Conservation (phyloP, 2,797 vertebrate genomes). For the Pogonophryne albipinna region DNA sequence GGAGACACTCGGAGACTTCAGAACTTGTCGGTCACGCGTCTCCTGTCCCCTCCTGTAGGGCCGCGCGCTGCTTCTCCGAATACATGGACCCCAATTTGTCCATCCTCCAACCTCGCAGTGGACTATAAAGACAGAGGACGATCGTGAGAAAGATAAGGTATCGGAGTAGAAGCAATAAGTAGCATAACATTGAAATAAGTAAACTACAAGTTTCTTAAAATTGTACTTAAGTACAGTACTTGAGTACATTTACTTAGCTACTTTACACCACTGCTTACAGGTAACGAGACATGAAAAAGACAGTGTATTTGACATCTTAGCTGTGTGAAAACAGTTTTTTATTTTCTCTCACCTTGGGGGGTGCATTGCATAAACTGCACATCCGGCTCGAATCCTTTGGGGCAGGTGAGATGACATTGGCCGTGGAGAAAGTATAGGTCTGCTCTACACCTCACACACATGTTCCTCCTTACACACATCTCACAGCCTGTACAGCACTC, state of each 20-base stretch:
- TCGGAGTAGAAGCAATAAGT: no score
- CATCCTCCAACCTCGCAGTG: conserved; percentile 69
- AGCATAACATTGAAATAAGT: no score
- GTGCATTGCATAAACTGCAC: conserved; percentile 90
- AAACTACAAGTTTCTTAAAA: no score
- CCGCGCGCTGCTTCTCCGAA: conserved; percentile 26
- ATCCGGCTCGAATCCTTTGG: conserved; percentile 87
- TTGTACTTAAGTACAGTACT: no score
- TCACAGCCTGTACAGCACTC: conserved; percentile 92
- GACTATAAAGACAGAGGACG: conserved; percentile 40
- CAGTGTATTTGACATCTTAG: neutral
- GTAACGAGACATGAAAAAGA: neutral
- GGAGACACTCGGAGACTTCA: conserved; percentile 4
- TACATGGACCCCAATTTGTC: conserved; percentile 60
- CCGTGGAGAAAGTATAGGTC: conserved; percentile 88
- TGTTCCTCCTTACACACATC: conserved; percentile 88
- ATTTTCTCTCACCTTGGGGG: conserved; percentile 83
- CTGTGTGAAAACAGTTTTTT: neutral
- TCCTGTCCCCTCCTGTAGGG: conserved; percentile 47
- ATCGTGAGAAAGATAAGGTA: conserved; percentile 8
- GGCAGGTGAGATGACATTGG: conserved; percentile 90
- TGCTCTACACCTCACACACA: conserved; percentile 90
- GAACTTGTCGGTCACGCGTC: conserved; percentile 45
- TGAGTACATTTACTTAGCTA: no score
- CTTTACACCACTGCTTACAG: no score